Conservation (phyloP, 2,113 vertebrate species). For the Sminthopsis crassicaudata region DNA sequence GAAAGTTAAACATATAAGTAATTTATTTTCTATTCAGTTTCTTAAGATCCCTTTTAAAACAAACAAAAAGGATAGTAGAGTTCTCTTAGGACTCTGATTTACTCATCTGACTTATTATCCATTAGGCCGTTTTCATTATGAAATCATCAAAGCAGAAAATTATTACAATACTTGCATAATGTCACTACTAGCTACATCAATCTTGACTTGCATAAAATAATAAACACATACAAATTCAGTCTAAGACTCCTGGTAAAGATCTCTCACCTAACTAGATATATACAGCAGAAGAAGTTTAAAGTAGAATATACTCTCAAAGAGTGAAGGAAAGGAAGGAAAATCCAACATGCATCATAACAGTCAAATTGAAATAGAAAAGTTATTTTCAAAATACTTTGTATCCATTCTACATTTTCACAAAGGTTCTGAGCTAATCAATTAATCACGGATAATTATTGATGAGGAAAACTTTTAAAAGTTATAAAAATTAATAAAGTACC, state of each 20-base stretch:
- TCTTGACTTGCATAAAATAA: conserved; percentile 81
- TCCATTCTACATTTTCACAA: conserved; percentile 14
- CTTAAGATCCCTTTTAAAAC: conserved; percentile 81
- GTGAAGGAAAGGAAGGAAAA: conserved; percentile 21
- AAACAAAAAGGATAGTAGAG: conserved; percentile 54
- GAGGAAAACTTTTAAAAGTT: not conserved
- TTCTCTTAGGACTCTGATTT: conserved; percentile 59
- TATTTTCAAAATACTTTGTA: not conserved
- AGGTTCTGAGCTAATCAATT: conserved; percentile 19
- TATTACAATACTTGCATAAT: conserved; percentile 79
- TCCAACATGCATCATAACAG: conserved; percentile 49
- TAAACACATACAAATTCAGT: conserved; percentile 74
- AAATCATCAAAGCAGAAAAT: conserved; percentile 83
- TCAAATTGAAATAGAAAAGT: conserved; percentile 76
- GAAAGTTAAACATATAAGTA: not conserved
- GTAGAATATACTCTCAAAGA: conserved; percentile 70
- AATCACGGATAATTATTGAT: not conserved
- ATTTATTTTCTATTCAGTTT: conserved; percentile 72
- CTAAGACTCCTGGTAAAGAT: conserved; percentile 75
- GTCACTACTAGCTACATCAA: conserved; percentile 73
- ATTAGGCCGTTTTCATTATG: conserved; percentile 77
- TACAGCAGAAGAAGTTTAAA: conserved; percentile 79
- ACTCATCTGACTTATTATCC: conserved; percentile 72
- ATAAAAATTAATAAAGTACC: not conserved
- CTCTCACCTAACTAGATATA: conserved; percentile 57